Conservation (phyloP, 1,140 invertebrate species). For the Drosophila repleta region DNA sequence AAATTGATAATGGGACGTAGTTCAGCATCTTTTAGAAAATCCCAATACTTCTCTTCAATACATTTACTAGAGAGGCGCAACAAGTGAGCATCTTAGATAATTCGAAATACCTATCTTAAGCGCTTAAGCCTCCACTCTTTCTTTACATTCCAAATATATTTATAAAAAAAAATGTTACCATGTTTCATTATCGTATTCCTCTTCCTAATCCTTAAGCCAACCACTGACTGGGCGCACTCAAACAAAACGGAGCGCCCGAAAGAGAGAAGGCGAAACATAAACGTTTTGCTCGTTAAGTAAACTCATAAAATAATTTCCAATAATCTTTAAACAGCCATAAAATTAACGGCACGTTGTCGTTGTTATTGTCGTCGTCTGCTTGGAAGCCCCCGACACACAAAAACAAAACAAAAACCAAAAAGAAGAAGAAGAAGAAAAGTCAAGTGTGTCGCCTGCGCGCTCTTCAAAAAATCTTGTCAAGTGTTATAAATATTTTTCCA, state of each 20-base stretch:
- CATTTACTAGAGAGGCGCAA: too few relatives aligned
- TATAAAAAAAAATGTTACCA: too few relatives aligned
- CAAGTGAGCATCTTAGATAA: too few relatives aligned
- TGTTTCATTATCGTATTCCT: too few relatives aligned
- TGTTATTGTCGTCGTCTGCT: conserved; percentile 33
- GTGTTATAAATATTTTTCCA: conserved; percentile 80
- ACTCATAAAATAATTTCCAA: conserved; percentile 79
- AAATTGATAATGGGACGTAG: too few relatives aligned
- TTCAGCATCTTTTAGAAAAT: too few relatives aligned
- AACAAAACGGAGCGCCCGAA: not conserved
- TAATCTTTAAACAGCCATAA: conserved; percentile 79
- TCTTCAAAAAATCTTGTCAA: conserved; percentile 70
- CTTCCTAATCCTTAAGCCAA: not conserved
- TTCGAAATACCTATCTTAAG: too few relatives aligned
- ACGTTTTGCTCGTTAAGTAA: conserved; percentile 66
- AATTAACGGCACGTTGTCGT: conserved; percentile 74
- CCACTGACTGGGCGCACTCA: not conserved
- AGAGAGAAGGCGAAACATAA: conserved; percentile 30
- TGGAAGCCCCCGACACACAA: conserved; percentile 11
- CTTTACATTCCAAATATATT: too few relatives aligned
- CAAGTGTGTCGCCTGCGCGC: conserved; percentile 59
- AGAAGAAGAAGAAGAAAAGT: conserved; percentile 35
- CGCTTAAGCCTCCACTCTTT: too few relatives aligned
- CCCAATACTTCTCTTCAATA: too few relatives aligned
- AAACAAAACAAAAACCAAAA: not conserved